Base-by-base conservation (phyloP, 1,140 invertebrate genomes). In the Anagrus nilaparvatae region DNA sequence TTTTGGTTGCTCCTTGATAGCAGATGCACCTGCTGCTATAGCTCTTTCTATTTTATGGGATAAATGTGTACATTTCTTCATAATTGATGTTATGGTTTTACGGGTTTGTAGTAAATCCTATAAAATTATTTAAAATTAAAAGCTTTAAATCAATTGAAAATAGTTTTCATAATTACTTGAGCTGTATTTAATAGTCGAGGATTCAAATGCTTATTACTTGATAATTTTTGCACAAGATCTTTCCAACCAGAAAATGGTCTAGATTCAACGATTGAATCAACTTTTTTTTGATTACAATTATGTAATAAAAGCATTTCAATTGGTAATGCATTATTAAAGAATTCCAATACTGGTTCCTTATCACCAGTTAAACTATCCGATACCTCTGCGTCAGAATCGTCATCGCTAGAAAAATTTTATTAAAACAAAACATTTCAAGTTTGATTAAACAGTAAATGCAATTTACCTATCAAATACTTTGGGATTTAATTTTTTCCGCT, bases 21-120 rank as follows among this genome's bases (percentile, higher is more conserved):
- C 74, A 0, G 65, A 58, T 6, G 74, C 72, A 4, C 81, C 81
- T 21, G 73, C 77, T 1, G 79, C 76, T n/a, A 87, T 76, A 0
- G 82, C 81, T 21, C 71, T 67, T 55, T 86, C 84, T 51, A 87
- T 69, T 41, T 81, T 77, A 30, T 70, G 66, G 0, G 83, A 80
- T 24, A 86, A 59, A 25, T 71, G 75, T 8, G 83, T 72, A 51
- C 84, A 87, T 61, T 84, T 84, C 55, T 78, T 79, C 75, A 87
- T 80, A 20, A 88, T 67, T 41, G 67, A 65, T 32, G 74, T 72
- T 8, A 88, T 74, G 38, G 79, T 82, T 47, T 78, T 76, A 38
- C 82, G 71, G 1, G 80, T 82, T 27, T 74, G 70, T 12, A 88
- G 58, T 36, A 86, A 63, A 51, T 77, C 59, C 56, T 65, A 24